Evolutionary conservation across 2,797 vertebrate species (phyloP).

Genomic region (Gallinago solitaria): DNA sequence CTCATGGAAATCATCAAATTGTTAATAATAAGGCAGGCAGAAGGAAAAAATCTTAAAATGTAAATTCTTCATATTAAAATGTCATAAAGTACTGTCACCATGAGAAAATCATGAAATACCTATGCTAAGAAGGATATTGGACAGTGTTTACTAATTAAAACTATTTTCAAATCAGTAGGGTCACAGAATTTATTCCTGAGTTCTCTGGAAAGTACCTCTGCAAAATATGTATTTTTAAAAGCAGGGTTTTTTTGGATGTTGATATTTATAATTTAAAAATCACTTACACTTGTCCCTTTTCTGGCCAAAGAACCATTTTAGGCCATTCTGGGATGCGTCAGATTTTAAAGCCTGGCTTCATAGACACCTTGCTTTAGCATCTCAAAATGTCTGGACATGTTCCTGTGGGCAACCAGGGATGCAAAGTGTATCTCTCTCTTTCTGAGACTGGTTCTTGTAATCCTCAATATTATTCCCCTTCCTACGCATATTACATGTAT

Average conservation of each 20-base stretch:
- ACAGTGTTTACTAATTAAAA: neutral
- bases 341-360: neutral
- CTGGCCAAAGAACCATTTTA: neutral
- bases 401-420: neutral
- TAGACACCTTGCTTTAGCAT: neutral
- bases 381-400: neutral
- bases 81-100: neutral
- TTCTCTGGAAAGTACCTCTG: neutral
- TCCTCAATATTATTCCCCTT: neutral
- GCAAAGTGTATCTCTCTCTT: neutral
- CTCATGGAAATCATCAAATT: neutral
- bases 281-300: neutral
- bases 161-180: neutral
- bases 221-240: neutral
- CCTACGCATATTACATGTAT: neutral
- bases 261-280: neutral
- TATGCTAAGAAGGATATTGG: neutral
- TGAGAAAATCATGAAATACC: neutral
- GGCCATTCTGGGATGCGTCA: neutral
- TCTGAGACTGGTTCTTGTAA: neutral
- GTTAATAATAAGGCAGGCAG: neutral
- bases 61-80: neutral
- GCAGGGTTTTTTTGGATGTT: rapidly evolving
- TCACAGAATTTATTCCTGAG: neutral
- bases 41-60: neutral